Evolutionary conservation across 2,797 vertebrate genomes (phyloP).

Genomic region (Geotria australis): DNA sequence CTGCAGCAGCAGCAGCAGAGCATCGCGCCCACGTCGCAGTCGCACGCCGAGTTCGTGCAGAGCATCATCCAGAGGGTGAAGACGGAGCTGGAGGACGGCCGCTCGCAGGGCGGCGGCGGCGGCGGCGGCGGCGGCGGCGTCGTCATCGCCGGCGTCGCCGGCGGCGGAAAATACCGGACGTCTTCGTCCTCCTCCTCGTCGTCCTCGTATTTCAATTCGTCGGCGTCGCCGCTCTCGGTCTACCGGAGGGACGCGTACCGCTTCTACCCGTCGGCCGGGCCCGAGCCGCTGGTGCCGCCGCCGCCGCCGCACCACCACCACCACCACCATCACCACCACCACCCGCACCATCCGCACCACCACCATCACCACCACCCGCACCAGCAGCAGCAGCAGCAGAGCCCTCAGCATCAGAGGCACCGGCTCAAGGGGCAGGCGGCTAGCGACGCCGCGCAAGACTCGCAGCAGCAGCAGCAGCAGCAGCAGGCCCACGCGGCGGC

Average conservation of each 20-base stretch:
- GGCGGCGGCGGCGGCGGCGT: no score
- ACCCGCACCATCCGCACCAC: no score
- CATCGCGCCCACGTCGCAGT: constrained; percentile 6
- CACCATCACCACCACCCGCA: no score
- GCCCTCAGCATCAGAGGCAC: no score
- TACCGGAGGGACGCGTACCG: constrained; percentile 41
- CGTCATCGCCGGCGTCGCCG: no score
- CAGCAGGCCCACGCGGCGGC: background rate
- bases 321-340: no score
- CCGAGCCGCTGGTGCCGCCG: constrained; percentile 9
- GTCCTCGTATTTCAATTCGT: background rate
- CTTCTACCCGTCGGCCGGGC: constrained; percentile 6
- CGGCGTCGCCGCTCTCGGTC: constrained; percentile 11
- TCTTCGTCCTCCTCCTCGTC: background rate
- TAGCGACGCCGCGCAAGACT: no score
- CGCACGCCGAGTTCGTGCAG: constrained; percentile 73
- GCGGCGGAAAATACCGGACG: background rate
- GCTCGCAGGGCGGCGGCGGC: constrained; percentile 21
- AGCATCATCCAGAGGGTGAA: constrained; percentile 96
- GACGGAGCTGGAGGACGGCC: constrained; percentile 65
- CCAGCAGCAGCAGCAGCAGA: no score
- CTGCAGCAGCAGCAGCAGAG: no score
- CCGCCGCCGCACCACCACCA: no score
- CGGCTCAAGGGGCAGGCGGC: no score
- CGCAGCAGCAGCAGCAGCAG: background rate